Percentiles rank a stretch among this genome's conserved stretches.
Conservation (phyloP, 2,113 vertebrate species). For the Conger conger region DNA sequence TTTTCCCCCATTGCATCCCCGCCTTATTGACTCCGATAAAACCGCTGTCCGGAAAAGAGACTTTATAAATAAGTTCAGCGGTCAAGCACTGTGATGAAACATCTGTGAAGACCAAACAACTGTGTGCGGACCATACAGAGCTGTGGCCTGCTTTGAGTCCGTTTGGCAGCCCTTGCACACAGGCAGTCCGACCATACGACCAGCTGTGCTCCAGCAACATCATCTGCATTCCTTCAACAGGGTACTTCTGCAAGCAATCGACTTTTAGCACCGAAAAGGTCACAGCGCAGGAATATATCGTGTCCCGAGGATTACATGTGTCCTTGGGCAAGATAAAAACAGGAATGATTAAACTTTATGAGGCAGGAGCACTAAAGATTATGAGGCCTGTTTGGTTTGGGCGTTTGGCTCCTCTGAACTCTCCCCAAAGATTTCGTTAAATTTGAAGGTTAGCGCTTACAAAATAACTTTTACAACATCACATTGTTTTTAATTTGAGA, state of each 20-base stretch:
- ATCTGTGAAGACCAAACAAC: background rate
- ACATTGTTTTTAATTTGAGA: background rate
- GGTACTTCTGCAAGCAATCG: background rate
- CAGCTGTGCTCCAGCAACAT: background rate
- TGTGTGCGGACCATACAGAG: background rate
- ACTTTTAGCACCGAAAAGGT: background rate
- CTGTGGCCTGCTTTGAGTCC: background rate
- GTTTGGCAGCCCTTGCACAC: background rate
- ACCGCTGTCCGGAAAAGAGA: background rate
- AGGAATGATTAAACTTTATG: conserved; percentile 1
- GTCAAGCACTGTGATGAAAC: background rate
- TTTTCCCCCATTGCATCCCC: background rate
- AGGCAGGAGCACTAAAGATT: background rate
- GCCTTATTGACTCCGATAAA: background rate
- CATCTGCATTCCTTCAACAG: background rate
- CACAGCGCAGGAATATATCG: background rate
- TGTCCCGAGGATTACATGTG: background rate
- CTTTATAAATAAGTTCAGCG: conserved; percentile 9
- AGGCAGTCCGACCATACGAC: background rate
- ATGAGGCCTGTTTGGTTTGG: background rate
- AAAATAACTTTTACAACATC: conserved; percentile 8
- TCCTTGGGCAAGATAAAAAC: background rate
- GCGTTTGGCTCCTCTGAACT: background rate
- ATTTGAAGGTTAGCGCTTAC: background rate
- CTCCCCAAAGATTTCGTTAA: background rate